Conservation (phyloP, 2,888 invertebrate genomes). For the Poecilus cupreus region DNA sequence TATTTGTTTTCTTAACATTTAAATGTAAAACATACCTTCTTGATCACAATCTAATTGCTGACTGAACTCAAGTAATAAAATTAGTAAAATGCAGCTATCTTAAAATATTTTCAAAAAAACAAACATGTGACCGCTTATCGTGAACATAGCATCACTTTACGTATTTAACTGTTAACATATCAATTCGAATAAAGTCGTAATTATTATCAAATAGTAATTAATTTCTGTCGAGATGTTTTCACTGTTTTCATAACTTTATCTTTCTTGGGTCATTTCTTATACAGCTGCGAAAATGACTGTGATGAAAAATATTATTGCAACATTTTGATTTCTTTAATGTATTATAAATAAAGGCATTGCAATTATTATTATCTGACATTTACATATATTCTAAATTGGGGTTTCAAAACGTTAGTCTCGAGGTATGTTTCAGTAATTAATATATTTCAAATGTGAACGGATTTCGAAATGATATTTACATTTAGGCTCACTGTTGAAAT, state of each 20-base stretch:
- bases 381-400: no score
- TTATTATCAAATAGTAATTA: neutral
- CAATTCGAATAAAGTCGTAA: neutral
- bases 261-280: neutral
- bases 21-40: neutral
- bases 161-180: neutral
- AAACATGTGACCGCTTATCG: neutral
- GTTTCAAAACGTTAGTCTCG: no score
- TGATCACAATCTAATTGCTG: neutral
- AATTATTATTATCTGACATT: no score
- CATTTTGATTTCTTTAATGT: no score
- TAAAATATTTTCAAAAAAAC: neutral
- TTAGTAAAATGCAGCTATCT: neutral
- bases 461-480: no score
- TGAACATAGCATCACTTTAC: neutral
- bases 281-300: neutral
- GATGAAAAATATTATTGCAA: neutral
- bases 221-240: neutral
- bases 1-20: no score
- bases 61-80: neutral
- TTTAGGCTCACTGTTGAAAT: no score
- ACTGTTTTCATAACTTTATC: neutral
- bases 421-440: no score
- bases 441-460: no score
- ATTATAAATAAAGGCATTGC: no score